phyloP scores from a whole-genome alignment of 2,113 vertebrate genomes.

The Numida meleagris region DNA sequence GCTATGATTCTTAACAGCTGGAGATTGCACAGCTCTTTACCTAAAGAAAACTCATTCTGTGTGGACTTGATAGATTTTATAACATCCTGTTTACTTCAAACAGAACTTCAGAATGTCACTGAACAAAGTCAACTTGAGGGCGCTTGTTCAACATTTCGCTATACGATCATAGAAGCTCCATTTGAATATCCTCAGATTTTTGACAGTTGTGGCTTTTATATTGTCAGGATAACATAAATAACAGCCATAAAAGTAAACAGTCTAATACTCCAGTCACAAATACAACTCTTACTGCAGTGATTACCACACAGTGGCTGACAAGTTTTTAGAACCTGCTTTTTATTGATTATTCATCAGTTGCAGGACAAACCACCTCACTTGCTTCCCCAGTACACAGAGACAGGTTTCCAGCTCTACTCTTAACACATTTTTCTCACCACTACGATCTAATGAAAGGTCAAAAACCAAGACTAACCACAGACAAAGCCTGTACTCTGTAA shows the following conservation, averaged over 20 bases:
- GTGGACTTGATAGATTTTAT: neutral
- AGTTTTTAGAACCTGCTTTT: neutral
- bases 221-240: conserved; percentile 12
- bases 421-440: neutral
- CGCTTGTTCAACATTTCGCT: neutral
- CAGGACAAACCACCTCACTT: neutral
- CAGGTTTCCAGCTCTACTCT: neutral
- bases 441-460: neutral
- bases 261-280: neutral
- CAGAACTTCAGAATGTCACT: neutral
- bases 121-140: neutral
- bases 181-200: neutral
- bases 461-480: neutral
- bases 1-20: neutral
- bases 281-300: neutral
- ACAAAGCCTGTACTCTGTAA: neutral
- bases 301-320: neutral
- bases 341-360: neutral
- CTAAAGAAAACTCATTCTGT: neutral
- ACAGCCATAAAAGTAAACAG: neutral
- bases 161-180: neutral
- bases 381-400: neutral
- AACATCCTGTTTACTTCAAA: neutral
- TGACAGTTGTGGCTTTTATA: neutral
- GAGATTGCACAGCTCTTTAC: neutral